These are phyloP conservation scores for Oryzias javanicus DNA, from an alignment of 2,113 vertebrate species.

Conservation along the genomic window DNA sequence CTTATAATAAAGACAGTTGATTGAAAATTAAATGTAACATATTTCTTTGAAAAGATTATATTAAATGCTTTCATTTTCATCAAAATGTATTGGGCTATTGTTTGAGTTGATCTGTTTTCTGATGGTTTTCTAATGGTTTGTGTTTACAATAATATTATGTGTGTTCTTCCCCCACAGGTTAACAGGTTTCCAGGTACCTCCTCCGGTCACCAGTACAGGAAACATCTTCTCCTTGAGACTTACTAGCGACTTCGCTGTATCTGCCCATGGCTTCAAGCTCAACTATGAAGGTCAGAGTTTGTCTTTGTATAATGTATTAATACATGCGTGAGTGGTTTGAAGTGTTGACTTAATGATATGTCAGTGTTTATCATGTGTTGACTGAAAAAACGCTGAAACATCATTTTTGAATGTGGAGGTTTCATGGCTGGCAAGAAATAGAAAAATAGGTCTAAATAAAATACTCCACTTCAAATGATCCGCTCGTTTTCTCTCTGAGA, in stretches of 20 bases:
- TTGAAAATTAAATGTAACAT: too few relatives aligned
- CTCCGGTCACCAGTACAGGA: constrained; percentile 72
- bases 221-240: constrained; percentile 72
- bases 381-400: neutral
- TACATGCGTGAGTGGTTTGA: neutral
- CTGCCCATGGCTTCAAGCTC: constrained; percentile 75
- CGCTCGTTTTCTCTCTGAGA: too few relatives aligned
- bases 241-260: constrained; percentile 74
- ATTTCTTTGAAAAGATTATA: too few relatives aligned
- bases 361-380: neutral
- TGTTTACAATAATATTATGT: constrained; percentile 15
- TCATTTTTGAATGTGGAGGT: too few relatives aligned
- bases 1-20: too few relatives aligned
- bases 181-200: constrained; percentile 71
- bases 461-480: too few relatives aligned
- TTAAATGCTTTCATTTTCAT: too few relatives aligned
- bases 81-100: too few relatives aligned
- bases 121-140: too few relatives aligned
- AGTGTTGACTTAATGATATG: neutral
- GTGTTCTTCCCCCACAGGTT: constrained; percentile 49
- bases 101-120: too few relatives aligned
- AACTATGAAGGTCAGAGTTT: constrained; percentile 71
- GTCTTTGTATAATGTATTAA: neutral
- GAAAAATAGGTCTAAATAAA: too few relatives aligned
- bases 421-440: too few relatives aligned